These are phyloP conservation scores for Triplophysa tibetana DNA, from an alignment of 2,113 vertebrate genomes.

Conservation along the genomic window DNA sequence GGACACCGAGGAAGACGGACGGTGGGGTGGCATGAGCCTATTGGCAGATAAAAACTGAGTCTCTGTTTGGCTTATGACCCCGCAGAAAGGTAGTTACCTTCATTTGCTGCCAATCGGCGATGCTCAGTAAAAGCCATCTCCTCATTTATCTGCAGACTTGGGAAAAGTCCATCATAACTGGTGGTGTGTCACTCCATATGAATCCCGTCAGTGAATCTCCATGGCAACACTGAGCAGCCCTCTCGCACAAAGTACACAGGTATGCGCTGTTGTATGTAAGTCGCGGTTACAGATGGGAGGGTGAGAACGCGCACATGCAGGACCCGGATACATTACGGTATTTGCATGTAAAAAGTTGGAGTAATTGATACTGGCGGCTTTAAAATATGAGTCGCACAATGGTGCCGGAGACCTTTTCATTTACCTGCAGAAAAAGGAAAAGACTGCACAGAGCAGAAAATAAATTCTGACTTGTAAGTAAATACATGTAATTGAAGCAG, in stretches of 20 bases:
- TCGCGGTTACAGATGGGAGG: not conserved
- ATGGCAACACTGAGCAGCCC: conserved; percentile 1
- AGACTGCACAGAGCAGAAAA: conserved; percentile 65
- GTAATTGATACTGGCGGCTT: conserved; percentile 52
- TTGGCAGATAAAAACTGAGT: not conserved
- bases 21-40: not conserved
- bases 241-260: conserved; percentile 15
- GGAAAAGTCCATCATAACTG: conserved; percentile 38
- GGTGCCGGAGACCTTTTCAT: conserved; percentile 63
- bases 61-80: not conserved
- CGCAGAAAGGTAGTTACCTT: not conserved
- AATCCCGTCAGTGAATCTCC: conserved; percentile 2
- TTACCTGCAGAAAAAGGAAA: conserved; percentile 68
- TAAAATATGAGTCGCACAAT: conserved; percentile 62
- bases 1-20: not conserved
- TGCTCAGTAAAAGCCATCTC: conserved; percentile 18
- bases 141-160: conserved; percentile 11
- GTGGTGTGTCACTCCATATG: conserved; percentile 18
- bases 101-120: conserved; percentile 16
- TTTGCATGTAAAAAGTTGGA: conserved; percentile 63
- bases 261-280: not conserved
- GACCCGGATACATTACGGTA: conserved; percentile 67
- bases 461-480: conserved; percentile 74
- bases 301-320: conserved; percentile 15
- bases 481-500: conserved; percentile 75